Conservation (phyloP, 2,888 invertebrate genomes). For the Geotrupes spiniger region DNA sequence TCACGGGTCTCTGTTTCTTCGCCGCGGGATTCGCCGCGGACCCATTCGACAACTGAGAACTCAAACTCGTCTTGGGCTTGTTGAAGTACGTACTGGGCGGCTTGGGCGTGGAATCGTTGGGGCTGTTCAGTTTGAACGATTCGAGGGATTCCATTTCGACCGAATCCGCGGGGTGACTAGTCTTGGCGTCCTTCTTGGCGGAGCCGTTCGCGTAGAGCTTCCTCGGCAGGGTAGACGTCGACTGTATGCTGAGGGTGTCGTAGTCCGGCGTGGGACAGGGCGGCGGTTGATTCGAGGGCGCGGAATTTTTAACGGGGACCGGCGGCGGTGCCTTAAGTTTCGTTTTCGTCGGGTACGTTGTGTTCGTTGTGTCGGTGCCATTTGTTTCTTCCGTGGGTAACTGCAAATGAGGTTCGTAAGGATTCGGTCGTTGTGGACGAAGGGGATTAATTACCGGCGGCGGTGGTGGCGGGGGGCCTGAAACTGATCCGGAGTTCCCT, state of each 20-base stretch:
- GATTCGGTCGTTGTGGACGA: not conserved
- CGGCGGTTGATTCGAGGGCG: slow-evolving; percentile 45
- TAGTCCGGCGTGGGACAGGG: slow-evolving; percentile 58
- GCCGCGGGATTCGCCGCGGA: slow-evolving; percentile 49
- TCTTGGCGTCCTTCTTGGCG: slow-evolving; percentile 18
- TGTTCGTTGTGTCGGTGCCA: slow-evolving; percentile 5
- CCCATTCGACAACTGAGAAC: slow-evolving; percentile 36
- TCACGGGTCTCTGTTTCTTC: slow-evolving; percentile 61
- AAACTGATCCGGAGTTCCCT: slow-evolving; percentile 13
- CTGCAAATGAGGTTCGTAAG: slow-evolving; percentile 20
- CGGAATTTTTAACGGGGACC: slow-evolving; percentile 45
- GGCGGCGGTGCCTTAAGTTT: slow-evolving; percentile 41
- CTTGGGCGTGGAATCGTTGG: slow-evolving; percentile 59
- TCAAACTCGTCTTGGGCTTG: slow-evolving; percentile 41
- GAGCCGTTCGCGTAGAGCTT: slow-evolving; percentile 28
- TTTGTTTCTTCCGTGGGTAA: slow-evolving; percentile 24
- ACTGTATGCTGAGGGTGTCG: slow-evolving; percentile 49
- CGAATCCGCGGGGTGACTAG: slow-evolving; percentile 50
- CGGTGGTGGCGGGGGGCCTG: slow-evolving; percentile 56
- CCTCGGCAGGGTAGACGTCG: slow-evolving; percentile 36
- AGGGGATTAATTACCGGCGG: slow-evolving; percentile 55
- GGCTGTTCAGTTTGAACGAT: slow-evolving; percentile 69
- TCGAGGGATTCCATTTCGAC: slow-evolving; percentile 76
- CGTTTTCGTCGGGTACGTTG: slow-evolving; percentile 11
- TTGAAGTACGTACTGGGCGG: slow-evolving; percentile 71